Base-by-base conservation (phyloP, 2,888 invertebrate genomes). In the Apodemia hepburni region DNA sequence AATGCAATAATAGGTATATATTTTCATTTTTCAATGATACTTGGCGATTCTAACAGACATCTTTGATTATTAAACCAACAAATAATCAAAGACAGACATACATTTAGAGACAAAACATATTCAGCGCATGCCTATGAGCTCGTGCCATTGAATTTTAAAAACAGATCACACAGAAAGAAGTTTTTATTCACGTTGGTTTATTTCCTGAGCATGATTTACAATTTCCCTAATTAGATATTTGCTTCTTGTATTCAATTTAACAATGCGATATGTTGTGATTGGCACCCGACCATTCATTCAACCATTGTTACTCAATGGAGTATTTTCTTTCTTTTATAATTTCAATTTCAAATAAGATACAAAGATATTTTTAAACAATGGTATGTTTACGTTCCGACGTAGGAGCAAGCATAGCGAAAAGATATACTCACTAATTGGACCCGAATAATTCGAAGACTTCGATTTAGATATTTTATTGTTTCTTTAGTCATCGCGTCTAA, bases 221-320 rank as follows among this genome's bases (percentile, higher is more conserved):
- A 72, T 72, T 72, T 71, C 73, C 68, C 71, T 79, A 75, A 81
- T 81, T 79, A 72, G 73, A 70, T 68, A 65, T 70, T 71, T 70
- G 67, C 67, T 70, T 69, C 71, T 66, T 69, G 64, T 65, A 68
- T 68, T 66, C 61, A 64, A 66, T 69, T 68, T 60, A 67, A 69
- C 70, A 71, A 70, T 71, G 70, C 66, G 45, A 63, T 65, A 64
- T 65, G 57, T 64, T 61, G 63, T 58, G 61, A 58, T 61, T 63
- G 67, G 67, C 67, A 65, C 65, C 58, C 45, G 63, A 58, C 67
- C 63, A 62, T 47, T 61, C 68, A 67, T 68, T 68, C 66, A 64
- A 47, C 65, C 68, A 68, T 69, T 70, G 70, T 70, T 67, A 68
- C 68, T 68, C 61, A 66, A 68, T 67, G 70, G 62, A 61, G 29